These are phyloP conservation scores for Polypedilum vanderplanki DNA, from an alignment of 1,140 invertebrate genomes.

Conservation along the genomic window DNA sequence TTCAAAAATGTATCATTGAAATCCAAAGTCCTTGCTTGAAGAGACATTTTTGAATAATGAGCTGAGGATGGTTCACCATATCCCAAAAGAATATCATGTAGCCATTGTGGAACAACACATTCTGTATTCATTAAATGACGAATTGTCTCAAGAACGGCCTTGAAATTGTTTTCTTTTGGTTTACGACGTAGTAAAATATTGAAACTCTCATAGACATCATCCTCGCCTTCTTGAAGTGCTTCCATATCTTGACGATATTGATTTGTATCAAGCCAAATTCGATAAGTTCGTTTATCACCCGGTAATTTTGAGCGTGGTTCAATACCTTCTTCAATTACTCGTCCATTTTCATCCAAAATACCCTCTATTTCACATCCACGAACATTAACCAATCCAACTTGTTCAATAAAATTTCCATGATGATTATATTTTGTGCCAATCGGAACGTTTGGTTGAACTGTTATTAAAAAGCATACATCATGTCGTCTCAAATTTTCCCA, in stretches of 20 bases:
- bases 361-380: slow-evolving; percentile 98
- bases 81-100: slow-evolving; percentile 95
- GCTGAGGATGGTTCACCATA: slow-evolving; percentile 96
- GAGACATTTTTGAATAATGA: slow-evolving; percentile 82
- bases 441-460: slow-evolving; percentile 72
- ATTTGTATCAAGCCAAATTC: slow-evolving; percentile 92
- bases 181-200: slow-evolving; percentile 95
- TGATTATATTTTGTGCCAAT: slow-evolving; percentile 79
- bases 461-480: slow-evolving; percentile 95
- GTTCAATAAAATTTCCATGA: slow-evolving; percentile 75
- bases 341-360: slow-evolving; percentile 92
- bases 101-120: slow-evolving; percentile 97
- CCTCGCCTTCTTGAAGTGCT: slow-evolving; percentile 44
- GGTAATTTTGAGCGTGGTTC: slow-evolving; percentile 78
- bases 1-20: slow-evolving; percentile 98
- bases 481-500: slow-evolving; percentile 97
- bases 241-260: slow-evolving; percentile 94
- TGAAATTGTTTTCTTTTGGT: slow-evolving; percentile 99
- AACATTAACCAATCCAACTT: slow-evolving; percentile 86
- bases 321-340: slow-evolving; percentile 95
- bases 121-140: slow-evolving; percentile 98
- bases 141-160: slow-evolving; percentile 97
- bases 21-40: slow-evolving; percentile 73
- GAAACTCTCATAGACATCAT: slow-evolving; percentile 94
- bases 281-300: slow-evolving; percentile 84